A percentile compares a stretch with the other conserved stretches of the same genome.
Conservation (phyloP, 2,113 vertebrate species). For the Serranochromis macrocephalus region DNA sequence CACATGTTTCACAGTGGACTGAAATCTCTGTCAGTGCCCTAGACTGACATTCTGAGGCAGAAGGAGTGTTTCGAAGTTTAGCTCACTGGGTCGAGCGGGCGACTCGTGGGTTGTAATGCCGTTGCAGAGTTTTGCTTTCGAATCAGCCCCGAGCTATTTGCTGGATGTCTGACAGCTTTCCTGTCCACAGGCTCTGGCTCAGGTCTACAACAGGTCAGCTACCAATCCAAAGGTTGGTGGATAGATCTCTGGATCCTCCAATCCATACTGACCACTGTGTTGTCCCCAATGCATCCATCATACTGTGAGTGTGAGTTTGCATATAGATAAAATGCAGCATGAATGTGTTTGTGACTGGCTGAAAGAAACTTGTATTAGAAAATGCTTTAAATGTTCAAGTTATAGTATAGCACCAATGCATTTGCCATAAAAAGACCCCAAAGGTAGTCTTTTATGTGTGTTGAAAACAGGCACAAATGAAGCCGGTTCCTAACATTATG, state of each 20-base stretch:
- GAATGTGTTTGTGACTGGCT: background rate
- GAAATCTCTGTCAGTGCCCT: background rate
- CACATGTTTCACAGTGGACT: background rate
- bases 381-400: background rate
- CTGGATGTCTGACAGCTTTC: background rate
- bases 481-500: background rate
- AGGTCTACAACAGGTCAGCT: background rate
- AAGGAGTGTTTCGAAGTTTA: background rate
- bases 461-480: conserved; percentile 21
- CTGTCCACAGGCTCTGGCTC: background rate
- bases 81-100: background rate
- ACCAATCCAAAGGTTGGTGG: background rate
- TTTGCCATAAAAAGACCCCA: background rate
- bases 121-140: background rate
- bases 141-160: background rate
- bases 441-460: background rate
- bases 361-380: background rate
- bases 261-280: background rate
- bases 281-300: background rate
- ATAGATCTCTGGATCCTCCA: background rate
- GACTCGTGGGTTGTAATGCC: background rate
- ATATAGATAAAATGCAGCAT: background rate
- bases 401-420: background rate
- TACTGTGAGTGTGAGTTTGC: background rate
- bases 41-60: background rate